Evolutionary conservation across 2,113 vertebrate species (phyloP).

Genomic region (Myocastor coypus): DNA sequence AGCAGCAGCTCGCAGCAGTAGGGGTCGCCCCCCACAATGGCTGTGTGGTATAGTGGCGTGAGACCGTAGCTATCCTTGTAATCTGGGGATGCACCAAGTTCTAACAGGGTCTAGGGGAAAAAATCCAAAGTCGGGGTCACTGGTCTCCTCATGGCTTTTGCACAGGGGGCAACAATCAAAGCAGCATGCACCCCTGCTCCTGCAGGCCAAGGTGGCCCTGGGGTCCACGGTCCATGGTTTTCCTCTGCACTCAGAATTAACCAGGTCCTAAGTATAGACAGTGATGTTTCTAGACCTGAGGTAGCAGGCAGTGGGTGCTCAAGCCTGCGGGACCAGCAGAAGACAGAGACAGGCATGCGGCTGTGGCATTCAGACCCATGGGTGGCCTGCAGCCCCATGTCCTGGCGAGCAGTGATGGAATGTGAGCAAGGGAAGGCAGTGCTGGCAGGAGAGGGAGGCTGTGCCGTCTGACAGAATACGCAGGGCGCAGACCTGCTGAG

Average conservation of each 20-base stretch:
- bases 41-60: conserved; percentile 95
- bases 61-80: conserved; percentile 97
- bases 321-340: rapidly evolving
- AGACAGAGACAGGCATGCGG: rapidly evolving
- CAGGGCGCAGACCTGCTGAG: rapidly evolving
- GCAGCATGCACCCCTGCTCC: rapidly evolving
- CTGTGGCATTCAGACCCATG: rapidly evolving
- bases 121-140: not conserved
- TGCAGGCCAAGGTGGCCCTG: rapidly evolving
- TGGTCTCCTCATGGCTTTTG: rapidly evolving
- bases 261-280: not conserved
- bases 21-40: conserved; percentile 94
- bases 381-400: rapidly evolving
- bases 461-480: rapidly evolving
- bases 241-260: rapidly evolving
- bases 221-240: rapidly evolving
- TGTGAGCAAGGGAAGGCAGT: rapidly evolving
- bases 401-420: not conserved
- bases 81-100: conserved; percentile 95
- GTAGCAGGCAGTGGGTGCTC: rapidly evolving
- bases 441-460: not conserved
- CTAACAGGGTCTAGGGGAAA: conserved; percentile 91
- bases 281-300: not conserved
- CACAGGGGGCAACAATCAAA: not conserved
- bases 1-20: conserved; percentile 96